Conservation (phyloP, 1,140 invertebrate genomes). For the Trichoplusia ni region DNA sequence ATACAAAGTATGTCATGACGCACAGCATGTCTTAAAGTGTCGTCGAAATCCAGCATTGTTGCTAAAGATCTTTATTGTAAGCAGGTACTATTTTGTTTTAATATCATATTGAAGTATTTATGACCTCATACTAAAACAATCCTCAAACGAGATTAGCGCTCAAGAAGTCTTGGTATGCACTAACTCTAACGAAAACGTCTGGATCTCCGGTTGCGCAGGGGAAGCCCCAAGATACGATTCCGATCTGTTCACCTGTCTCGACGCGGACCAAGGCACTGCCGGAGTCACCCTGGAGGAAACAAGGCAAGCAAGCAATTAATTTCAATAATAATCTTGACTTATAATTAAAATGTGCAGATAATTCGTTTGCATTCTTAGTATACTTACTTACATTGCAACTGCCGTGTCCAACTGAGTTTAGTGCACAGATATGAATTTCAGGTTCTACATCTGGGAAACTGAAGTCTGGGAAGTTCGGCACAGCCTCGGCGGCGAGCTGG, state of each 20-base stretch:
- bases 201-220: constrained; percentile 83
- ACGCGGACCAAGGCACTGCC: constrained; percentile 81
- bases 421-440: constrained; percentile 54
- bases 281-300: constrained; percentile 78
- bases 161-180: neutral
- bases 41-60: too few relatives aligned
- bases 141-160: neutral
- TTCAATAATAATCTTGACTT: too few relatives aligned
- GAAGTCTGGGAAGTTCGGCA: constrained; percentile 27
- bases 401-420: constrained; percentile 43
- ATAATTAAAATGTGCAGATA: too few relatives aligned
- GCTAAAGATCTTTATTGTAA: too few relatives aligned
- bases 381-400: constrained; percentile 54
- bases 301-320: too few relatives aligned
- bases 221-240: constrained; percentile 83
- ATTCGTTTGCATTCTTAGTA: neutral
- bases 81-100: too few relatives aligned
- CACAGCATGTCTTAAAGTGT: too few relatives aligned
- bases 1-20: too few relatives aligned
- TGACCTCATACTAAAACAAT: too few relatives aligned
- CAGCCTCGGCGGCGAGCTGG: constrained; percentile 16
- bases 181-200: constrained; percentile 76
- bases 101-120: too few relatives aligned
- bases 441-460: constrained; percentile 46
- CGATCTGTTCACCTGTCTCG: constrained; percentile 69